Conservation (phyloP, 2,113 vertebrate species). For the Gadus chalcogrammus region DNA sequence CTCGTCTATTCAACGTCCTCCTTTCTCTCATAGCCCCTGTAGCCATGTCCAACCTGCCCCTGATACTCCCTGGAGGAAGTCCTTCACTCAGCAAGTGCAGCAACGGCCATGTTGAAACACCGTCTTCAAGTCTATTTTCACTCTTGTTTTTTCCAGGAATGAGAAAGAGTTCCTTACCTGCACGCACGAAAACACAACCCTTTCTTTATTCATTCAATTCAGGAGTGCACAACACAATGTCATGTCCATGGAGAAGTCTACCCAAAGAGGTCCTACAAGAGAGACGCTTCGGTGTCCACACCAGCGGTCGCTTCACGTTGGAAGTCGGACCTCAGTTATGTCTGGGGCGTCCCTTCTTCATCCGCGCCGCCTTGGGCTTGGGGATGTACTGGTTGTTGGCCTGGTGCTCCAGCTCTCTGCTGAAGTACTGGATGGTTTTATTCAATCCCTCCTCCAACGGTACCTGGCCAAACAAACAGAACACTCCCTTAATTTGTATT, state of each 20-base stretch:
- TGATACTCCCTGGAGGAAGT: neutral
- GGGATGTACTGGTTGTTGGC: conserved; percentile 99
- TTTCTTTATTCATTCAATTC: conserved; percentile 6
- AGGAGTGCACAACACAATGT: conserved; percentile 31
- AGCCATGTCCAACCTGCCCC: neutral
- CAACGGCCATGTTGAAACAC: neutral
- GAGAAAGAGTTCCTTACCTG: neutral
- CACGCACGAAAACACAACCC: neutral
- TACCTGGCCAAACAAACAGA: conserved; percentile 73
- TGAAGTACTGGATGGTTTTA: conserved; percentile 99
- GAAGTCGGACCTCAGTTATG: conserved; percentile 74
- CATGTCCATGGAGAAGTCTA: conserved; percentile 7
- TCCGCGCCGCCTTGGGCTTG: conserved; percentile 94
- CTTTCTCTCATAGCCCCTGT: conserved; percentile 47
- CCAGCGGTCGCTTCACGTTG: conserved; percentile 39
- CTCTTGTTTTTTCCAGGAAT: neutral
- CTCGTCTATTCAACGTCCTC: conserved; percentile 43
- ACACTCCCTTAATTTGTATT: no score
- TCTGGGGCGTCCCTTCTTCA: conserved; percentile 91
- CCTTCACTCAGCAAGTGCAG: neutral
- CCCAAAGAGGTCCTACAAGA: conserved; percentile 15
- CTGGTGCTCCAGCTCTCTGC: conserved; percentile 94
- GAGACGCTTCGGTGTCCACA: conserved; percentile 19
- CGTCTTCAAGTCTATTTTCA: no score
- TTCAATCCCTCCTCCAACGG: conserved; percentile 96